Base-by-base conservation (phyloP, 1,140 invertebrate genomes). In the Diachasma alloeum region DNA sequence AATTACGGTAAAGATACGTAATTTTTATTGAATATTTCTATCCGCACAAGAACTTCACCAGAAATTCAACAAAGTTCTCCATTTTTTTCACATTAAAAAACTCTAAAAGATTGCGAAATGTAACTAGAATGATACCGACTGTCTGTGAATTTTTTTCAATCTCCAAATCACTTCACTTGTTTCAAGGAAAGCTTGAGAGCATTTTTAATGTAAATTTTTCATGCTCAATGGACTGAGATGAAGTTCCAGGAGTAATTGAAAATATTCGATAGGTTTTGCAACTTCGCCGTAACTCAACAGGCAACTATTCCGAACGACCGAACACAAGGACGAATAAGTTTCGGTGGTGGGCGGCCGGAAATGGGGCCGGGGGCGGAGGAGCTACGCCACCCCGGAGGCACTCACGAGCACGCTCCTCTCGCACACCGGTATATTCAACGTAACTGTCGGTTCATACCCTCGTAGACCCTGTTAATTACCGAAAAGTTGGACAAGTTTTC, bases 401-500 rank as follows among this genome's bases (percentile, higher is more conserved):
- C 59, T 63, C 59, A 26, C 1, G 24, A 63, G 59, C 15, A 63
- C 24, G 15, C 19, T 59, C 19, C 53, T 59, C 53, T 19, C 19
- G 17, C 53, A 59, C 19, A 59, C n/a, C 10, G 56, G 39, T 31
- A 67, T 67, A 26, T 46, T 11, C 22, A 26, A 26, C 59, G 19
- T 26, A 63, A 63, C 39, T 56, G 72, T 74, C 72, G 72, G 26
- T 36, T 24, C 72, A 67, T 67, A 36, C 59, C 44, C 48, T 53
- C 19, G 31, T 19, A 56, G n/a, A 72, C 70, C 46, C 22, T 56
- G 70, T 72, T 72, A 72, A 53, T 72, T 72, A 72, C 31, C 46
- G 44, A 72, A 72, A 72, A 72, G 70, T 72, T 72, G 26, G 46
- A 37, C 69, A 56, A 72, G 59, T 63, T 72, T 72, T 72, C 70